Base-by-base conservation (phyloP, 2,888 invertebrate genomes). In the Sphaerophoria rueppellii region DNA sequence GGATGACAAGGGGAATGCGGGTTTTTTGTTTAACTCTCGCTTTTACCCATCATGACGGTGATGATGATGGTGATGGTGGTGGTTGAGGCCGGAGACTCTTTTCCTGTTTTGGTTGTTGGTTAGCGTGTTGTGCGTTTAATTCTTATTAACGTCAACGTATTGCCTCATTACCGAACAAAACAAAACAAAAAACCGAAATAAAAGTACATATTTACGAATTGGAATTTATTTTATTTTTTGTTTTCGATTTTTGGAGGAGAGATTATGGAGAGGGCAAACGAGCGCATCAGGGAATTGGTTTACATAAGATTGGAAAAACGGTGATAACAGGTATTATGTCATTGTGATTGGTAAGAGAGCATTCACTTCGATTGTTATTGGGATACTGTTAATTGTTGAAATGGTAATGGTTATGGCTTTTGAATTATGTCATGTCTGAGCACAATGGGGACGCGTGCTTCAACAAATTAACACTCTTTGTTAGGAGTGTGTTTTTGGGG, bases 91-190 rank as follows among this genome's bases (percentile, higher is more conserved):
- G 50, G 63, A 37, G 50, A 11, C 2, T 35, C 16, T 80, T 79
- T 81, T 81, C 76, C 73, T 73, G 72, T 70, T 69, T 85, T 81
- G 70, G 70, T 63, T 63, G 46, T 72, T 76, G 67, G 63, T 80
- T 80, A 76, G 72, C 69, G 72, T 57, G 72, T 57, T 34, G 72
- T 63, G 70, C 72, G 75, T 72, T 76, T 75, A 69, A 76, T 76
- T 85, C 69, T 69, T 69, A 76, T 81, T 80, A 76, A 81, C 81
- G 73, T 81, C 73, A 73, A 85, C 61, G 76, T 80, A 76, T 85
- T 85, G 72, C 83, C 75, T 85, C 80, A 85, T 85, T 85, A 80
- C 71, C 43, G 40, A 11, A 55, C 54, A 55, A 58, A 60, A 60
- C 16, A 60, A 60, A 40, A 48, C 34, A 63, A 14, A 60, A 83